Percentiles rank a stretch among this genome's conserved stretches.
These are phyloP conservation scores for Diplolepis rosae DNA, from an alignment of 2,888 invertebrate species.

Conservation along the genomic window DNA sequence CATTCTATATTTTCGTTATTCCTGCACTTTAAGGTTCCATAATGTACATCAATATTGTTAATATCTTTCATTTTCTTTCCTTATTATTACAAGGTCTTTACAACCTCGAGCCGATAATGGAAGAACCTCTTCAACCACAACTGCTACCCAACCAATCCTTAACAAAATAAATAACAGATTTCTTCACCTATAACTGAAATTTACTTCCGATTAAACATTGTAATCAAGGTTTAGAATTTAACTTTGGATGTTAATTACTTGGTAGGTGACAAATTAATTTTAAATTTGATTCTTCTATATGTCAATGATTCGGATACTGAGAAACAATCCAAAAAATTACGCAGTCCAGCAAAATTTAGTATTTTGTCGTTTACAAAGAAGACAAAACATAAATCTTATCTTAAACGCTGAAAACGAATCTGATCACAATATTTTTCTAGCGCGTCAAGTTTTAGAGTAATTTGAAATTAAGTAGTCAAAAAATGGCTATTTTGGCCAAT, in stretches of 20 bases:
- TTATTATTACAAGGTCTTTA: constrained; percentile 11
- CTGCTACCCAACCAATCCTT: constrained; percentile 2
- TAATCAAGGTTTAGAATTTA: constrained; percentile 18
- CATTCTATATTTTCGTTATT: background rate
- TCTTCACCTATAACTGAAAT: constrained; percentile 30
- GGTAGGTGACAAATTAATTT: background rate
- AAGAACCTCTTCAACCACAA: constrained; percentile 21
- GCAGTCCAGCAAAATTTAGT: no score
- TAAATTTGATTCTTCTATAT: constrained; percentile 20
- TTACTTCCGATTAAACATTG: constrained; percentile 18
- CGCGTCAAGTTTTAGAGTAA: no score
- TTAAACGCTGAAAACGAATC: no score
- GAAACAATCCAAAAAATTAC: background rate
- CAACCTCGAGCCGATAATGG: constrained; percentile 30
- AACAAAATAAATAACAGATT: constrained; percentile 23
- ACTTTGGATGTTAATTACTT: constrained; percentile 6
- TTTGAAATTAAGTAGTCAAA: no score
- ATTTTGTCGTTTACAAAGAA: no score
- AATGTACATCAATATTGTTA: background rate
- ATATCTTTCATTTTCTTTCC: background rate
- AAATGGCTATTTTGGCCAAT: no score
- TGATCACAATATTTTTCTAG: no score
- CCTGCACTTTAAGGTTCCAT: background rate
- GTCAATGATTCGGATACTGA: background rate
- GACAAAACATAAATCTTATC: no score